These are phyloP conservation scores for Peromyscus eremicus DNA, from an alignment of 2,797 vertebrate genomes.

Conservation along the genomic window DNA sequence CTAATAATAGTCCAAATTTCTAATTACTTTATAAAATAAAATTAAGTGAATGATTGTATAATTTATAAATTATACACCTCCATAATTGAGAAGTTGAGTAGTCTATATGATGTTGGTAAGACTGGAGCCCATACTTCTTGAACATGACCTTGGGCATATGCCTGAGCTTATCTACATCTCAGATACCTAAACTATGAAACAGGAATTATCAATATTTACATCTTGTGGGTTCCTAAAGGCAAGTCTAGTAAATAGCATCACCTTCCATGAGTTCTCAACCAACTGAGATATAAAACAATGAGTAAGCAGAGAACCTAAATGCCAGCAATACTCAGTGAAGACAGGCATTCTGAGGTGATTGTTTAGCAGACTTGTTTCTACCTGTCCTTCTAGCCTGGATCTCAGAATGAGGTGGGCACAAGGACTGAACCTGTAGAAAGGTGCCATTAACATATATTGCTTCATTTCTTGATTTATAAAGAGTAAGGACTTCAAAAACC, in stretches of 20 bases:
- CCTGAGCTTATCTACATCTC: neutral
- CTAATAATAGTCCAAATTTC: slow-evolving; percentile 20
- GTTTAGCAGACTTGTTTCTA: neutral
- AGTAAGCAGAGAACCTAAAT: neutral
- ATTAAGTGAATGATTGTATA: slow-evolving; percentile 34
- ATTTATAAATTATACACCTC: neutral
- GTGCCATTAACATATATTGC: neutral
- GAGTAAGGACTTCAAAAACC: neutral
- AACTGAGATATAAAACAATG: neutral
- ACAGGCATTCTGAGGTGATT: neutral
- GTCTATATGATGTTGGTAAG: neutral
- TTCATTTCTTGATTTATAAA: neutral
- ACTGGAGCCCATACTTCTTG: neutral
- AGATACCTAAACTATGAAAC: neutral
- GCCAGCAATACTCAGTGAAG: neutral
- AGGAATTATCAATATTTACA: neutral
- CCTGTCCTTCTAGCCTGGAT: neutral
- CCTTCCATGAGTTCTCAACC: neutral
- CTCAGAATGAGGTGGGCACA: neutral
- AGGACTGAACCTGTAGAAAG: neutral
- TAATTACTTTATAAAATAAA: slow-evolving; percentile 2
- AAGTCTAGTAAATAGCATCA: neutral
- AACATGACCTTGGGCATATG: neutral
- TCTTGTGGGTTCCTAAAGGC: neutral
- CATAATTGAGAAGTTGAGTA: neutral